phyloP scores from a whole-genome alignment of 2,113 vertebrate genomes.

The Mixornis gularis region DNA sequence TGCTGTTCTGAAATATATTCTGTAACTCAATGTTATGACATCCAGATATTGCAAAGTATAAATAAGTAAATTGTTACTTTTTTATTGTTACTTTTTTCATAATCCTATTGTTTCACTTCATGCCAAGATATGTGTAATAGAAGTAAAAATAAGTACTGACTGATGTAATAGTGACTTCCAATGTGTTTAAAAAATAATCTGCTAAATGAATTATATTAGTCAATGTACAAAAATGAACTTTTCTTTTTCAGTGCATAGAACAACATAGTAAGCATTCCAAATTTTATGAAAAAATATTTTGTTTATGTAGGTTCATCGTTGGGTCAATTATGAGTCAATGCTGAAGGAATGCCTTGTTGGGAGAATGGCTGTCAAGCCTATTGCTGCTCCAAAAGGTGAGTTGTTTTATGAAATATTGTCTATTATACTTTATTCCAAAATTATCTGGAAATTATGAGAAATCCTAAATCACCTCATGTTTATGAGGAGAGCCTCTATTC shows the following conservation, averaged over 20 bases:
- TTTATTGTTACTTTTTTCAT: not conserved
- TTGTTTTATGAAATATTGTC: not conserved
- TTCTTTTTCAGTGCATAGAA: not conserved
- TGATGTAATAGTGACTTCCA: not conserved
- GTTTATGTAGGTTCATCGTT: conserved; percentile 86
- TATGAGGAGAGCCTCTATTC: not conserved
- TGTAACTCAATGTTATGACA: not conserved
- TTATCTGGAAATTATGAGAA: not conserved
- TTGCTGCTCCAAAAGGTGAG: conserved; percentile 78
- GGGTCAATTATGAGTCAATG: conserved; percentile 99
- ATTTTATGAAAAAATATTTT: not conserved
- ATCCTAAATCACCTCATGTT: not conserved
- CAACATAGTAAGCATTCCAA: not conserved
- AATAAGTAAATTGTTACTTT: not conserved
- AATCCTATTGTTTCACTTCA: not conserved
- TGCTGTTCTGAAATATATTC: not conserved
- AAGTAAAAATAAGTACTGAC: not conserved
- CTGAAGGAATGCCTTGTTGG: conserved; percentile 94
- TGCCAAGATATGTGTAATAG: not conserved
- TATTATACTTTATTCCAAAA: not conserved
- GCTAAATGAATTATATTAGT: not conserved
- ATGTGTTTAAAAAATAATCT: not conserved
- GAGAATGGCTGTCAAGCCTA: conserved; percentile 81
- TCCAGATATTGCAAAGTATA: not conserved
- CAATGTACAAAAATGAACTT: not conserved